These are phyloP conservation scores for Bombyx huttoni DNA, from an alignment of 2,888 invertebrate genomes.

Conservation along the genomic window DNA sequence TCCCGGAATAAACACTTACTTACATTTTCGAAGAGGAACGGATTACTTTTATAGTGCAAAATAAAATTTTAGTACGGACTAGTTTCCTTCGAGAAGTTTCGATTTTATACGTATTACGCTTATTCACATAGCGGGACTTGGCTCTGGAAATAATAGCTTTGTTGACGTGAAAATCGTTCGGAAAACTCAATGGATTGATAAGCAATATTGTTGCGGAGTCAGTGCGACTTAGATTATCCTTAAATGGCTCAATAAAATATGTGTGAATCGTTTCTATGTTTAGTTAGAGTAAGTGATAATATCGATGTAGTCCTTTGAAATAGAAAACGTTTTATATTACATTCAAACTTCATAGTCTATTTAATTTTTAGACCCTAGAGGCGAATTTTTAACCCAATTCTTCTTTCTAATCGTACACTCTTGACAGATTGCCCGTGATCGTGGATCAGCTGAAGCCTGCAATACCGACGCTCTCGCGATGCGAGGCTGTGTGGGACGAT, in stretches of 20 bases:
- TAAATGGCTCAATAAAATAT: not conserved
- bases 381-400: too few species aligned
- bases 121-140: slow-evolving; percentile 13
- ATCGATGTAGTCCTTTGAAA: too few species aligned
- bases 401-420: too few species aligned
- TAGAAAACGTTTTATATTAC: too few species aligned
- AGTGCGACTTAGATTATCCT: too few species aligned
- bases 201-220: not conserved
- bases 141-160: slow-evolving; percentile 8
- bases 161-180: not conserved
- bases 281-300: not conserved
- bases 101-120: slow-evolving; percentile 18
- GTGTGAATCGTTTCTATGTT: not conserved
- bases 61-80: slow-evolving; percentile 22
- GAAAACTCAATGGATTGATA: not conserved
- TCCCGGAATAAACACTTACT: not conserved
- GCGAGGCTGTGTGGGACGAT: too few species aligned
- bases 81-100: slow-evolving; percentile 14
- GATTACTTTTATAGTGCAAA: slow-evolving; percentile 19
- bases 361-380: too few species aligned
- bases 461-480: too few species aligned
- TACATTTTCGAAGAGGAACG: slow-evolving; percentile 9
- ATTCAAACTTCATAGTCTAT: too few species aligned
- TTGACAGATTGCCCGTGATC: too few species aligned
- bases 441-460: too few species aligned